These are phyloP conservation scores for Clepsis dumicolana DNA, from an alignment of 2,888 invertebrate species.

Conservation along the genomic window DNA sequence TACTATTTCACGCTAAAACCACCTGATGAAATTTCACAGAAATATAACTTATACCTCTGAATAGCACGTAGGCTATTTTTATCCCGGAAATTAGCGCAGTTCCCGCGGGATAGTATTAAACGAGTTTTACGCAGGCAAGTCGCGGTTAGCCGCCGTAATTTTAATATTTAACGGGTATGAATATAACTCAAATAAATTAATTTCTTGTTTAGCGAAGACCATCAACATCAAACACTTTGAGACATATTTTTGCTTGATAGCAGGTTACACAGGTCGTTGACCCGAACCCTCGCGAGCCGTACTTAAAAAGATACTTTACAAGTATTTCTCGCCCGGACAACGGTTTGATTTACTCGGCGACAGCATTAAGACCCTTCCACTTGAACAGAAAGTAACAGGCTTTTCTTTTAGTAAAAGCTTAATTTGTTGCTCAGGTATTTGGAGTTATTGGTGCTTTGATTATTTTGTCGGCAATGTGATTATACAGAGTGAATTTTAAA, in stretches of 20 bases:
- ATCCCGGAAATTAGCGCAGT: too few relatives aligned
- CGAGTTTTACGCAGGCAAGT: too few relatives aligned
- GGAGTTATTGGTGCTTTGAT: not conserved
- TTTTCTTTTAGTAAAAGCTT: not conserved
- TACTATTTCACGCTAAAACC: too few relatives aligned
- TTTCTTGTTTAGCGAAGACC: not conserved
- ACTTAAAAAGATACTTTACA: conserved; percentile 2
- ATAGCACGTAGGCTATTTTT: too few relatives aligned
- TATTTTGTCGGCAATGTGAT: too few relatives aligned
- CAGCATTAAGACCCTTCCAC: not conserved
- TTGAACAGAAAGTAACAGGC: not conserved
- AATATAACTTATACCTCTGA: too few relatives aligned
- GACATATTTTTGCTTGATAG: not conserved
- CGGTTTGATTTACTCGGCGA: not conserved
- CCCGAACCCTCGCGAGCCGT: not conserved
- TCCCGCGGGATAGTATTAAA: too few relatives aligned
- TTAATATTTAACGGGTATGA: too few relatives aligned
- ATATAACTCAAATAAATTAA: too few relatives aligned
- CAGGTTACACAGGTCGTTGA: not conserved
- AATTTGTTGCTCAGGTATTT: not conserved
- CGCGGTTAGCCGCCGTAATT: too few relatives aligned
- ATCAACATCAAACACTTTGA: not conserved
- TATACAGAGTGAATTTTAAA: too few relatives aligned
- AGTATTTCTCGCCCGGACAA: not conserved
- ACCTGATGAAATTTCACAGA: too few relatives aligned